Base-by-base conservation (phyloP, 2,113 vertebrate species). In the Nipponia nippon region DNA sequence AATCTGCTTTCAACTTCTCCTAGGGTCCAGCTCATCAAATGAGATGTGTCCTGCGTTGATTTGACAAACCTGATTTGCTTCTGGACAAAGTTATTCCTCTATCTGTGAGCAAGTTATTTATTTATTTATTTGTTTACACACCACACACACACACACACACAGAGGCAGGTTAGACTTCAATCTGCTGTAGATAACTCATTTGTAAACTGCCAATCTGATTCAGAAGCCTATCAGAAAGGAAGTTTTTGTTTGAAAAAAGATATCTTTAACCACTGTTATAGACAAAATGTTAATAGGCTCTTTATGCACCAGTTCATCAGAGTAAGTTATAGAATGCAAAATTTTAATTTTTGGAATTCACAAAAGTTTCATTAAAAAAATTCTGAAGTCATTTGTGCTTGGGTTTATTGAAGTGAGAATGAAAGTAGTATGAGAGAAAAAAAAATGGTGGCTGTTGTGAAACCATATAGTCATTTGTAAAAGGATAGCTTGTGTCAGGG, bases 1-100 rank as follows among this genome's bases (percentile, higher is more conserved):
- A 96, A 95, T 96, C 59, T 36, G 83, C 90, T 96, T 97, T 77
- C 40, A 83, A 73, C 46, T 7, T 53, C 72, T 95, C 32, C 27
- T 90, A 77, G 69, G 20, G 27, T 72, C 56, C 63, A 95, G 49
- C 63, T 96, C 82, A 75, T 91, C 56, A 91, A 76, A 93, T 87
- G 73, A 58, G 27, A 80, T 61, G 70, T 87, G 67, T 91, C 81
- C 84, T 81, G 80, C 59, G 62, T 70, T 83, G 81, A 70, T 93
- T 93, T 93, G 81, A 73, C 34, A 92, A 81, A 81, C 40, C 71
- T 72, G 70, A 85, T 13, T 8, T 83, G 40, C 88, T 81, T 94
- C 83, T 96, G 73, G 88, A 89, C 19, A 42, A 80, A 81, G 72
- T 83, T 82, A 34, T 25, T 71, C 29, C 34, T 62, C 42, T 75